Evolutionary conservation across 92 coral and sea anemone genomes (phyloP), one percentile per base, ranked within the genome.

Genomic region (Parazoanthus swiftii): DNA sequence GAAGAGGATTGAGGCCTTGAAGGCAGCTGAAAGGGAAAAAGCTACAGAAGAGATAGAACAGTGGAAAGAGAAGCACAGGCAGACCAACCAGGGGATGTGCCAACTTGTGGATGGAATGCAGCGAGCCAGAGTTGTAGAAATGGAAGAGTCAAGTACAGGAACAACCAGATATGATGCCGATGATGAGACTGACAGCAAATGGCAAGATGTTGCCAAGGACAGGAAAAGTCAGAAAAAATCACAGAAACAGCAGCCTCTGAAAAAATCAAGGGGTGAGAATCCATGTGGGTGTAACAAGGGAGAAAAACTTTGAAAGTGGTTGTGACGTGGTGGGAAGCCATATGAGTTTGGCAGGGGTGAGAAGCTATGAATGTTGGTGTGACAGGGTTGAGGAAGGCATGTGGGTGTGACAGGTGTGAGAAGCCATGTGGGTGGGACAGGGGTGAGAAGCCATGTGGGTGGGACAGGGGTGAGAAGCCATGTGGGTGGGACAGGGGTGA

Each of bases 41-140:
- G 98, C 98, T 65, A 92, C 95, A 80, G 91, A 91, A 85, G 96
- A 91, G 25, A 92, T 96, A 67, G 99, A 96, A 79, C 82, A 91
- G 63, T 93, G 98, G 94, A 95, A 96, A 85, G 81, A 92, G 33
- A 80, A 58, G 23, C 92, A 88, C 65, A 74, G 51, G 54, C 67
- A 66, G 44, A 65, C 74, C 78, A 89, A 74, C 56, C 59, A 86
- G 50, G 74, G 25, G 37, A 71, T 79, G 88, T 16, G 58, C 66
- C 77, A 81, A 38, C 77, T 84, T 54, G 82, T 38, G 26, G 54
- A 10, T 33, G 81, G 46, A 42, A 39, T 44, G 36, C 79, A 81
- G 29, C 65, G 43, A 56, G 48, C 87, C 43, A 50, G 59, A 74
- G 67, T 42, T 51, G 89, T 43, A 63, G 85, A 81, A n/a, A 16